phyloP scores from a whole-genome alignment of 2,113 vertebrate genomes.

The Poeciliopsis occidentalis region DNA sequence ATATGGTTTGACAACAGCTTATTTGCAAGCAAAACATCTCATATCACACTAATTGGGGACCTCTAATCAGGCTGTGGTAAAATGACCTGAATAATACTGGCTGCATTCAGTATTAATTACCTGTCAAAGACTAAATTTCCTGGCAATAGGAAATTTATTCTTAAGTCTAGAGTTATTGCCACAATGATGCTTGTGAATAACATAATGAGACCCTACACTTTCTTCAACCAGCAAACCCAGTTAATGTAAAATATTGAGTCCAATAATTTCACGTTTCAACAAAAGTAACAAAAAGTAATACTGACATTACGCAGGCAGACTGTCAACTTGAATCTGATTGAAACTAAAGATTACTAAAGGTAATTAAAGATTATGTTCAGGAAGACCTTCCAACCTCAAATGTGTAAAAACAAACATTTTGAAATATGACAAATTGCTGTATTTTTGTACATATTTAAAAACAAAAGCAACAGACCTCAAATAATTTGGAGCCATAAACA shows the following conservation, averaged over 20 bases:
- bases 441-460: too few species aligned
- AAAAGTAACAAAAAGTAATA: too few species aligned
- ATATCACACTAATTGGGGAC: slow-evolving; percentile 43
- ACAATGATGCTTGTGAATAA: background rate
- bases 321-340: too few species aligned
- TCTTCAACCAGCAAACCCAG: background rate
- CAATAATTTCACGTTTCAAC: background rate
- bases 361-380: too few species aligned
- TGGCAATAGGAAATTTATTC: background rate
- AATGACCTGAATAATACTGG: slow-evolving; percentile 14
- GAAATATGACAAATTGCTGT: too few species aligned
- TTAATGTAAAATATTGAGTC: background rate
- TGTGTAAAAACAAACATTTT: too few species aligned
- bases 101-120: background rate
- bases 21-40: slow-evolving; percentile 48
- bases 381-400: too few species aligned
- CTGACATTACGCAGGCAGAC: too few species aligned
- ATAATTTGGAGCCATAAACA: too few species aligned
- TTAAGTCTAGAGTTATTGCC: background rate
- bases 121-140: slow-evolving; percentile 2
- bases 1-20: slow-evolving; percentile 60
- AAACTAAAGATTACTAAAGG: too few species aligned
- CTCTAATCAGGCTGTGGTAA: slow-evolving; percentile 38
- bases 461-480: too few species aligned
- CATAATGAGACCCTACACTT: slow-evolving; percentile 12